Percentiles rank a stretch among this genome's conserved stretches.
phyloP scores from a whole-genome alignment of 2,797 vertebrate genomes.

The Octomys mimax region DNA sequence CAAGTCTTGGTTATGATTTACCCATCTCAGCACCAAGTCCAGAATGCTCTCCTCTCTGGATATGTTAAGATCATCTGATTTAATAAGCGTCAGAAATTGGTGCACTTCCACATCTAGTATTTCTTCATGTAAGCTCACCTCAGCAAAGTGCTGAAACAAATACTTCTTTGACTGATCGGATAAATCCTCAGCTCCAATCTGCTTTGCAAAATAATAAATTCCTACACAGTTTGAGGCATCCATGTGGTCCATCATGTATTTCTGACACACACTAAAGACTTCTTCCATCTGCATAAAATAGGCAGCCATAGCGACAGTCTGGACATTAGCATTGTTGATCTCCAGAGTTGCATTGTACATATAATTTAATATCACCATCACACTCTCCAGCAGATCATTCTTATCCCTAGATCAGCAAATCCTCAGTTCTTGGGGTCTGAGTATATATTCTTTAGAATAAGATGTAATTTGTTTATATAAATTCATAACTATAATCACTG shows the following conservation, averaged over 20 bases:
- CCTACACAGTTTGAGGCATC: conserved; percentile 98
- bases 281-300: conserved; percentile 98
- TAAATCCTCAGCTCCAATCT: conserved; percentile 96
- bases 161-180: conserved; percentile 93
- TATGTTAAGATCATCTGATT: conserved; percentile 97
- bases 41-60: conserved; percentile 96
- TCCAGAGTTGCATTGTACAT: conserved; percentile 95
- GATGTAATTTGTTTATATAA: background rate
- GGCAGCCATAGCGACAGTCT: conserved; percentile 94
- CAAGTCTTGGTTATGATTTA: conserved; percentile 90
- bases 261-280: conserved; percentile 93
- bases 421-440: background rate
- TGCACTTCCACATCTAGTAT: conserved; percentile 95
- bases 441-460: conserved; percentile 17
- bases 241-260: conserved; percentile 97
- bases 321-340: conserved; percentile 94
- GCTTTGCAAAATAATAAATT: conserved; percentile 96
- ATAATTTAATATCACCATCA: conserved; percentile 93
- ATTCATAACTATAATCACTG: background rate
- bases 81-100: conserved; percentile 93
- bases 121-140: conserved; percentile 96
- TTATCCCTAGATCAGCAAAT: background rate
- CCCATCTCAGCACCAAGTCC: conserved; percentile 96
- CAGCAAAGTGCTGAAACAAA: conserved; percentile 95
- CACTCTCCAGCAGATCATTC: conserved; percentile 86